phyloP scores from a whole-genome alignment of 2,113 vertebrate species.

The Dicaeum eximium region DNA sequence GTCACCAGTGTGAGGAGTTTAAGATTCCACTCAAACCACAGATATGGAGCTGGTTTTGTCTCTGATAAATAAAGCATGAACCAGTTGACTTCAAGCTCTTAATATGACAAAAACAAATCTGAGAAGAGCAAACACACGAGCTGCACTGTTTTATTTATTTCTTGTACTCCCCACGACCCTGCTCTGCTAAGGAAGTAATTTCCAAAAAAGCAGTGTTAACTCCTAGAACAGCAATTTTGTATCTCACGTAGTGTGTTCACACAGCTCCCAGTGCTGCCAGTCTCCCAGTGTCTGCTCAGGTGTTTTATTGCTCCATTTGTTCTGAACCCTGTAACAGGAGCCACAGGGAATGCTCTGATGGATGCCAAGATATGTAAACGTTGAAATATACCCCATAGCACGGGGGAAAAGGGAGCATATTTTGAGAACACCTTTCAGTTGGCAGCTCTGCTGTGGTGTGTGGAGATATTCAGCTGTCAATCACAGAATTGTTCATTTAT shows the following conservation, averaged over 20 bases:
- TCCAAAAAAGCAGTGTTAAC: neutral
- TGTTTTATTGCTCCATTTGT: neutral
- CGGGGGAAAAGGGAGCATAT: rapidly evolving
- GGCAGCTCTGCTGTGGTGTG: neutral
- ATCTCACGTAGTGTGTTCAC: neutral
- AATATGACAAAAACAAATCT: neutral
- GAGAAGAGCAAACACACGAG: neutral
- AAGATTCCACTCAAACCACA: neutral
- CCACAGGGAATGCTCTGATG: neutral
- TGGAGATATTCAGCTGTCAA: neutral
- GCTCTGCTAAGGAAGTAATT: neutral
- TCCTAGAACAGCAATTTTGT: neutral
- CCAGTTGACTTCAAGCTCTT: neutral
- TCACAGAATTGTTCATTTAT: neutral
- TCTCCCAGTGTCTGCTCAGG: neutral
- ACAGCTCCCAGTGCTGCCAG: neutral
- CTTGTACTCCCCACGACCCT: neutral
- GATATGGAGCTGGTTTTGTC: neutral
- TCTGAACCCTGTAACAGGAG: neutral
- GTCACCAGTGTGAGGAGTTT: neutral
- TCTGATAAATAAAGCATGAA: neutral
- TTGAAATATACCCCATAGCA: neutral
- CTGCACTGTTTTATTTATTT: neutral
- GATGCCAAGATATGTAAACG: neutral
- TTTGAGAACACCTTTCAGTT: neutral